A percentile compares a stretch with the other conserved stretches of the same genome.
Evolutionary conservation across 2,113 vertebrate species (phyloP).

Genomic region (Nesoenas mayeri): DNA sequence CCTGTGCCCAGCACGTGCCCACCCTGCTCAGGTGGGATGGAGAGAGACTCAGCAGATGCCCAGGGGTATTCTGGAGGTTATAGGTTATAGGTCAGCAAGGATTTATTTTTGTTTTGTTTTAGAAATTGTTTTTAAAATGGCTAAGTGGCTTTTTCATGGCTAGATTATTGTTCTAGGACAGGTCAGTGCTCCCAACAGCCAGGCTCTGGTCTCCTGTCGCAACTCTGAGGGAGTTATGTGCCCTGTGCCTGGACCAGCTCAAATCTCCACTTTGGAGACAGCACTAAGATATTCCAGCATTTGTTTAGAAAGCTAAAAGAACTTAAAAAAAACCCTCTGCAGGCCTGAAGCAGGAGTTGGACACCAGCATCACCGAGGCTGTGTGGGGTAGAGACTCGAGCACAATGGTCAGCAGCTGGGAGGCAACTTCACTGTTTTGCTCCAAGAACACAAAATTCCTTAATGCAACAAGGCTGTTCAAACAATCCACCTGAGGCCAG

Average conservation of each 20-base stretch:
- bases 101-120: not conserved
- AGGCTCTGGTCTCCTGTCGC: rapidly evolving
- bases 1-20: rapidly evolving
- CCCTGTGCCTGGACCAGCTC: too few relatives aligned
- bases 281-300: not conserved
- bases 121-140: not conserved
- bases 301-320: not conserved
- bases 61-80: not conserved
- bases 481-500: not conserved
- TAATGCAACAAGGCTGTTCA: not conserved
- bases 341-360: not conserved
- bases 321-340: not conserved
- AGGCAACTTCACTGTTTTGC: not conserved
- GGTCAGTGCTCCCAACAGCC: too few relatives aligned
- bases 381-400: not conserved
- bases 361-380: not conserved
- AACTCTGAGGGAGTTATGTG: not conserved
- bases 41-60: rapidly evolving
- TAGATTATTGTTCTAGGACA: not conserved
- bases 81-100: not conserved
- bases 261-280: not conserved
- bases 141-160: not conserved
- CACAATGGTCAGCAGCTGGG: not conserved
- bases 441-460: not conserved
- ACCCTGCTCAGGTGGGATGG: not conserved